Base-by-base conservation (phyloP, 2,797 vertebrate species). In the Sebastes cheni region DNA sequence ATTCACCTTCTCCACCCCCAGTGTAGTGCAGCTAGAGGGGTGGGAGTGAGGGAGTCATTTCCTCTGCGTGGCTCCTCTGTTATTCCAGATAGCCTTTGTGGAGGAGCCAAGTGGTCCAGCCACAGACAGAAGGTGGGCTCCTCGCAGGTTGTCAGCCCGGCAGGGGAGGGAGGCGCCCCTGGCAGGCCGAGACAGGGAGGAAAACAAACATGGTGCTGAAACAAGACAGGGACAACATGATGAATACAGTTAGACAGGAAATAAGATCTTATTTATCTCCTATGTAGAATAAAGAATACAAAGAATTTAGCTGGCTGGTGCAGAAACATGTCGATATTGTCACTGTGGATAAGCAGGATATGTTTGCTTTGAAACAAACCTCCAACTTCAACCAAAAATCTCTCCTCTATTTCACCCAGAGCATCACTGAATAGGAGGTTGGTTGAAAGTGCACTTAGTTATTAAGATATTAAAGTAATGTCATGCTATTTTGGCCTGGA, bases 1-100 rank as follows among this genome's bases (percentile, higher is more conserved):
- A 27, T 61, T 72, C 75, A 52, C 79, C 65, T 81, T 73, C 67
- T 62, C 59, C 67, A 80, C 76, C 77, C 88, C 88, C 88, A 59
- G 34, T 29, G 65, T 46, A 46, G 14, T 46, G 42, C 42, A 77
- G 76, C 76, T 34, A 34, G 82, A 70, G 79, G 64, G 62, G 36
- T 39, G 36, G 62, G 84, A 89, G 78, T 59, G 62, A 32, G 74
- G 72, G 83, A 75, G 70, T 95, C 90, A 86, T 95, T 96, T 96
- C 94, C 94, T 95, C 91, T 90, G 86, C 69, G 77, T 65, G 83
- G 71, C 82, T 94, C 91, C 82, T 94, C 91, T 95, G 93, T 95
- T 95, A 90, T 95, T 95, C 92, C 92, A 94, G 90, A 90, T 54
- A 91, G 90, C 86, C 89, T 93, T 95, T 94, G 92, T 92, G 90